Conservation (phyloP, 2,888 invertebrate species). For the Thymelicus sylvestris region DNA sequence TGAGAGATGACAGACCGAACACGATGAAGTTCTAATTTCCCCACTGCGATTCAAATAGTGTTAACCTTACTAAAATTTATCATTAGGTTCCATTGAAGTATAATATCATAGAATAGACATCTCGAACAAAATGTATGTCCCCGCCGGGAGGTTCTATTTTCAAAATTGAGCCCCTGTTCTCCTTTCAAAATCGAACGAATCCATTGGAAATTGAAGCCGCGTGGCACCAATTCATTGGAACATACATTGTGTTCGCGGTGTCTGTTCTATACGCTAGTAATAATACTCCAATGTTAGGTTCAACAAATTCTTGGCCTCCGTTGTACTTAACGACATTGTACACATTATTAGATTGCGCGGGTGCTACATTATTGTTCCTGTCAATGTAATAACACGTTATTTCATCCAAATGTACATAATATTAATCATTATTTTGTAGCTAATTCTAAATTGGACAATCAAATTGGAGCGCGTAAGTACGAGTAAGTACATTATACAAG, state of each 20-base stretch:
- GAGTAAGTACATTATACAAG: neutral
- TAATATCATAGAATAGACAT: too few relatives aligned
- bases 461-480: neutral
- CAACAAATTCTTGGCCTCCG: neutral
- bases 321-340: neutral
- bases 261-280: too few relatives aligned
- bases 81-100: too few relatives aligned
- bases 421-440: conserved; percentile 4
- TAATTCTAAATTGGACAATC: conserved; percentile 1
- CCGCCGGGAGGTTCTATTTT: too few relatives aligned
- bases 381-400: conserved; percentile 5
- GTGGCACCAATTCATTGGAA: too few relatives aligned
- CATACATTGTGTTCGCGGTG: too few relatives aligned
- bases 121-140: too few relatives aligned
- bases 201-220: too few relatives aligned
- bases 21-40: neutral
- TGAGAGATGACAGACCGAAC: too few relatives aligned
- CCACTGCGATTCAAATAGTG: neutral
- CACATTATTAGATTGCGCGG: neutral
- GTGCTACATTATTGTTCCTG: conserved; percentile 10
- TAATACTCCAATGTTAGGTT: too few relatives aligned
- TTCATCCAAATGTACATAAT: conserved; percentile 1
- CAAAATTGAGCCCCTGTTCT: too few relatives aligned
- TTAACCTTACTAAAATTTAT: conserved; percentile 1
- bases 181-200: too few relatives aligned